Evolutionary conservation across 2,113 vertebrate genomes (phyloP).

Genomic region (Narcine bancroftii): DNA sequence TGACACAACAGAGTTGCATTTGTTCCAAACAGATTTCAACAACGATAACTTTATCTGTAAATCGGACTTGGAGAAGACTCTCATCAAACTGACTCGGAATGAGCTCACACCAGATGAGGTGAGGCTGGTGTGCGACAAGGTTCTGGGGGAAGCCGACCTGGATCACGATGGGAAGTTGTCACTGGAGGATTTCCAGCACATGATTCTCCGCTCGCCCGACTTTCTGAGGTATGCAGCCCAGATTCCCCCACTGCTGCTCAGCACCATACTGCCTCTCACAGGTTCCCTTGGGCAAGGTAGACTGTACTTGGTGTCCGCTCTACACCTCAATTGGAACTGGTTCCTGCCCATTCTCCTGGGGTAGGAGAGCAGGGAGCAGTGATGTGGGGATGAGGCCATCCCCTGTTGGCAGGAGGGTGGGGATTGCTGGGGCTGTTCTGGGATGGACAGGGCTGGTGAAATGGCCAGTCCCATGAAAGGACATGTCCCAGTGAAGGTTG

Average conservation of each 20-base stretch:
- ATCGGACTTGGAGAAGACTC: conserved; percentile 82
- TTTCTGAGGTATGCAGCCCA: conserved; percentile 76
- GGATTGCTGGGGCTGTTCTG: too few relatives aligned
- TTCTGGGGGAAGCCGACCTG: conserved; percentile 79
- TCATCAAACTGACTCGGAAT: conserved; percentile 78
- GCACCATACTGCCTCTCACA: too few relatives aligned
- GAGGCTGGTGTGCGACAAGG: conserved; percentile 85
- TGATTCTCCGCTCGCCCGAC: conserved; percentile 84
- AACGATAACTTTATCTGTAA: conserved; percentile 86
- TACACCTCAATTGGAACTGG: too few relatives aligned
- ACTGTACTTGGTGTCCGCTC: too few relatives aligned
- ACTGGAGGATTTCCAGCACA: conserved; percentile 86
- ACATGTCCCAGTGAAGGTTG: too few relatives aligned
- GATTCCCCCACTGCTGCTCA: neutral
- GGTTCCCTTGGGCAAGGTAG: too few relatives aligned
- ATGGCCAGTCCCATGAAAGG: too few relatives aligned
- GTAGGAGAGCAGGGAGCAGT: too few relatives aligned
- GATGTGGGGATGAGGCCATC: too few relatives aligned
- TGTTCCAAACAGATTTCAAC: conserved; percentile 73
- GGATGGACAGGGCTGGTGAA: too few relatives aligned
- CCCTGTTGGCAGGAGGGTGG: too few relatives aligned
- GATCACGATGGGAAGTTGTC: conserved; percentile 88
- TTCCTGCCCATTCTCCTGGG: too few relatives aligned
- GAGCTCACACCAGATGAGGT: conserved; percentile 85
- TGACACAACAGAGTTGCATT: neutral